A percentile compares a stretch with the other conserved stretches of the same genome.
phyloP scores from a whole-genome alignment of 1,140 invertebrate species.

The Pseudachorutes palmiensis region DNA sequence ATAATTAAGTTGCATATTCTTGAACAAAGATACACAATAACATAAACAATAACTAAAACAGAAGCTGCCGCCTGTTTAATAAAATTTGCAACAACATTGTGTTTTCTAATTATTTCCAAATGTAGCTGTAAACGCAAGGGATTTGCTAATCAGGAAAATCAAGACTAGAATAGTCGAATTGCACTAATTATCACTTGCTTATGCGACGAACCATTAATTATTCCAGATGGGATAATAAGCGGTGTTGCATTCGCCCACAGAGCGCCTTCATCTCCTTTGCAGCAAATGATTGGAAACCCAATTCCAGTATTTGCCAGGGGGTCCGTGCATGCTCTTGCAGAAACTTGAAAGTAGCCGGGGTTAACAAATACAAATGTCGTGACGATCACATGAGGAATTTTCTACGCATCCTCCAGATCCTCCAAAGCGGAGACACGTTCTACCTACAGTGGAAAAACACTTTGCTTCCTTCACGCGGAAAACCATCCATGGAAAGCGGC shows the following conservation, averaged over 20 bases:
- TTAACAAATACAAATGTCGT: constrained; percentile 10
- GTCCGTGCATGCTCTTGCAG: constrained; percentile 8
- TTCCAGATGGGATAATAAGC: background rate
- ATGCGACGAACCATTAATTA: background rate
- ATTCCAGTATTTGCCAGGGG: constrained; percentile 12
- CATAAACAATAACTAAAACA: background rate
- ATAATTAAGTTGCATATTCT: background rate
- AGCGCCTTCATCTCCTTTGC: background rate
- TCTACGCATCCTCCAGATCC: constrained; percentile 1
- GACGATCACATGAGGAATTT: constrained; percentile 1
- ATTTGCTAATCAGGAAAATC: no score
- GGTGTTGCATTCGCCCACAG: no score
- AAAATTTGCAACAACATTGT: background rate
- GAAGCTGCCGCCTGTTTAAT: background rate
- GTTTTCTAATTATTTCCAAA: no score
- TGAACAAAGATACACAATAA: background rate
- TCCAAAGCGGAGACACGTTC: background rate
- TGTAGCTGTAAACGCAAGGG: no score
- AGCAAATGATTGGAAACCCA: constrained; percentile 15
- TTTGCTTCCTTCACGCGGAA: constrained; percentile 5
- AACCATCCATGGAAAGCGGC: constrained; percentile 10
- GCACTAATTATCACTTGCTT: background rate
- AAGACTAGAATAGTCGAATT: no score
- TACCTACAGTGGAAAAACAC: constrained; percentile 2
- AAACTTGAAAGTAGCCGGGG: constrained; percentile 1